Conservation (phyloP, 2,113 vertebrate species). For the Podiceps cristatus region DNA sequence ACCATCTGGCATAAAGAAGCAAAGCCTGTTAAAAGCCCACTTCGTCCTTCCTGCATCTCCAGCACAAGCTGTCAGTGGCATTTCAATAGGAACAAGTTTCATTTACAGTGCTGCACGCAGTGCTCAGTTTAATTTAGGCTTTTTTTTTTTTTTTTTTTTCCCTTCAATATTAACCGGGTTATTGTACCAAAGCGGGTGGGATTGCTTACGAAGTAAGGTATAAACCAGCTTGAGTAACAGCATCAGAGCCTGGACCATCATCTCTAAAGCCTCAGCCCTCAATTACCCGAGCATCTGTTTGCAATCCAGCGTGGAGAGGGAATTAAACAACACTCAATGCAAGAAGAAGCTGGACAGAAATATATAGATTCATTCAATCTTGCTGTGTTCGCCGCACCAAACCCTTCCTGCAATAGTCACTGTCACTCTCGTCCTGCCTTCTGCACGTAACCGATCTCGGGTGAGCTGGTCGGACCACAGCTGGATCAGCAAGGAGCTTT, state of each 20-base stretch:
- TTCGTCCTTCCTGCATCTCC: neutral
- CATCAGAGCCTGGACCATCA: neutral
- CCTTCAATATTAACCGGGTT: neutral
- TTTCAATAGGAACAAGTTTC: neutral
- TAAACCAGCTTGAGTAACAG: neutral
- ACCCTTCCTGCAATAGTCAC: neutral
- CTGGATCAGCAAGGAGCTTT: neutral
- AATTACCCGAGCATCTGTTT: neutral
- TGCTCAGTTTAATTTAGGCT: neutral
- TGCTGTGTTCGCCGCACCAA: neutral
- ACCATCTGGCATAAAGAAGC: neutral
- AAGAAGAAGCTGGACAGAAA: neutral
- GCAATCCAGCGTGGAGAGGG: neutral
- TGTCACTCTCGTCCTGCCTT: too few relatives aligned
- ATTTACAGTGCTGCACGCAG: neutral
- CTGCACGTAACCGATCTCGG: too few relatives aligned
- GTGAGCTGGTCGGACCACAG: neutral
- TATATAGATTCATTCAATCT: fast-evolving
- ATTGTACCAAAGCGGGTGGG: neutral
- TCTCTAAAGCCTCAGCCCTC: neutral
- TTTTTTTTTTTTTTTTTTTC: fast-evolving
- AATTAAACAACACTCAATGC: neutral
- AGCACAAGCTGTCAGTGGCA: neutral
- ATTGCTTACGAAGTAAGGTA: neutral
- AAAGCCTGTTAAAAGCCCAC: neutral